Evolutionary conservation across 2,888 invertebrate species (phyloP).

Genomic region (Brachynemurus nebulosus): DNA sequence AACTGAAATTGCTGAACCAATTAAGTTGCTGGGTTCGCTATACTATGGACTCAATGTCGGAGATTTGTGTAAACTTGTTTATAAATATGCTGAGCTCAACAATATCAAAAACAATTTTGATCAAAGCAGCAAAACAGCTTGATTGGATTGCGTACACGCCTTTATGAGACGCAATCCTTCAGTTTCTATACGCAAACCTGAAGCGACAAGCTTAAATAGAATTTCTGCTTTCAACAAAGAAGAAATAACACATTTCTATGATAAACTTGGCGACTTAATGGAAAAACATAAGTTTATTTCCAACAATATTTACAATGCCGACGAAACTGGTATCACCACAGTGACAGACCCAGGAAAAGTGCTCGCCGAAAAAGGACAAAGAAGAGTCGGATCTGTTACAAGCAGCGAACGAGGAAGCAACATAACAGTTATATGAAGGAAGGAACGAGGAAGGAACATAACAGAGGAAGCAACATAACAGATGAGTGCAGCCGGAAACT

Average conservation of each 20-base stretch:
- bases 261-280: conserved; percentile 14
- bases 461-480: neutral
- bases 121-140: conserved; percentile 16
- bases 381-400: conserved; percentile 22
- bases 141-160: conserved; percentile 9
- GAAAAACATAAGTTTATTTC: conserved; percentile 19
- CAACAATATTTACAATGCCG: conserved; percentile 21
- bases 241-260: conserved; percentile 16
- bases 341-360: conserved; percentile 22
- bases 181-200: conserved; percentile 12
- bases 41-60: conserved; percentile 7
- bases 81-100: conserved; percentile 17
- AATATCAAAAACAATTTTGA: conserved; percentile 18
- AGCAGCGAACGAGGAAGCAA: conserved; percentile 21
- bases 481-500: neutral
- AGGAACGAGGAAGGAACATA: neutral
- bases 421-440: conserved; percentile 16
- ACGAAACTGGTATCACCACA: conserved; percentile 21
- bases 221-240: conserved; percentile 20
- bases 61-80: conserved; percentile 11
- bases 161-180: conserved; percentile 16
- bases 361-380: conserved; percentile 23
- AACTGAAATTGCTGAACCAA: conserved; percentile 16
- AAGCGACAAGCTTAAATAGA: conserved; percentile 16
- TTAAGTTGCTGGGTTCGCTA: conserved; percentile 11